phyloP scores from a whole-genome alignment of 53 echinoderm and acorn worm species.

The Luidia sarsii region DNA sequence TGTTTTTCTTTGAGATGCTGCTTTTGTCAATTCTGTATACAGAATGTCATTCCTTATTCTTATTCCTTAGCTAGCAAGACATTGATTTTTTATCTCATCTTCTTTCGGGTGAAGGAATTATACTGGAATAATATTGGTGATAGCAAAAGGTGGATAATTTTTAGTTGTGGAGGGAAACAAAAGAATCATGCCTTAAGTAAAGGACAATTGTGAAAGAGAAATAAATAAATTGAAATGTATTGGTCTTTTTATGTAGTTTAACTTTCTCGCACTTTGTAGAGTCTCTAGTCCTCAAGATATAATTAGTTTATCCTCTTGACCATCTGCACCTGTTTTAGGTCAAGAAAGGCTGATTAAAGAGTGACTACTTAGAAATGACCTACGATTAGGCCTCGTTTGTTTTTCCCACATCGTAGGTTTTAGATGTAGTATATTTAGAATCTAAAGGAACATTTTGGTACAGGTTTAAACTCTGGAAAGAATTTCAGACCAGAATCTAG shows the following conservation, averaged over 20 bases:
- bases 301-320: too few species aligned
- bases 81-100: background rate
- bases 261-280: background rate
- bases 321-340: too few species aligned
- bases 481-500: too few species aligned
- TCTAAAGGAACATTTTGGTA: too few species aligned
- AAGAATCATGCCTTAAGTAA: constrained; percentile 12
- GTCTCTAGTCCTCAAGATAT: too few species aligned
- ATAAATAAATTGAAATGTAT: background rate
- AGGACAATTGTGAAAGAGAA: background rate
- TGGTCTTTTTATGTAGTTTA: background rate
- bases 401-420: too few species aligned
- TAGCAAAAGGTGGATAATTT: background rate
- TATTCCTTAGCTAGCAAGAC: too few species aligned
- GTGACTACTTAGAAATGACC: too few species aligned
- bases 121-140: background rate
- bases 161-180: background rate
- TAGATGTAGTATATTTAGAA: too few species aligned
- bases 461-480: too few species aligned
- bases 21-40: background rate
- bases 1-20: background rate
- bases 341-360: too few species aligned
- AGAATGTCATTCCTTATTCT: background rate
- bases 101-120: background rate
- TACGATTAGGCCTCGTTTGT: too few species aligned